Evolutionary conservation across 1,140 invertebrate species (phyloP), one percentile per base, ranked within the genome.

Genomic region (Adelges cooleyi): DNA sequence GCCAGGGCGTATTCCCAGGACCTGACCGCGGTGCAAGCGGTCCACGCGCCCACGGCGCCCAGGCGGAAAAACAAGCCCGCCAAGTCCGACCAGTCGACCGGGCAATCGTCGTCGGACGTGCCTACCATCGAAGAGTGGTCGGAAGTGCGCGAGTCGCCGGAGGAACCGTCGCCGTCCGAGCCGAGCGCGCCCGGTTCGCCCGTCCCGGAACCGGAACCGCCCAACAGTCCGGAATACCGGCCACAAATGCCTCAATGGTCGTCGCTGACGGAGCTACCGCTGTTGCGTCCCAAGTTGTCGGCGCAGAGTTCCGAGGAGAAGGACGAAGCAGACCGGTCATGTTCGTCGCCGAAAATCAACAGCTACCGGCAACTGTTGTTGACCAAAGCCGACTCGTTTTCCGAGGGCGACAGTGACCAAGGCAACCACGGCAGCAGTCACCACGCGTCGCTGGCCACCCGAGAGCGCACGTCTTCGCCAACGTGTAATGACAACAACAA

Each of bases 241-340:
- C 15, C 44, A 38, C 50, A 46, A 33, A 54, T 42, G 50, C 44
- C 65, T 23, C 68, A 59, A 40, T 66, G 66, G 49, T 62, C 65
- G 9, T 67, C 66, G 27, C 44, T 68, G 5, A 51, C 44, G 10
- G 44, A 29, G 49, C 22, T 56, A 5, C 53, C 53, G 17, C 46
- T 50, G 6, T 10, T 62, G 23, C 70, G 81, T 10, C 78, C 79
- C 23, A 76, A 77, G 71, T 78, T 86, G 50, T 80, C 81, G 4
- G 82, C 81, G 56, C 85, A 86, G 71, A 85, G 83, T 70, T 86
- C 84, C 33, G 84, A 86, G 69, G 85, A 87, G 69, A 79, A 80
- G 71, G 84, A 86, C 36, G 85, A 86, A 56, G n/a, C 29, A 17
- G 25, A 22, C 25, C n/a, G 49, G 33, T 11, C 11, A 11, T 29